These are phyloP conservation scores for Heliconius charithonia DNA, from an alignment of 2,888 invertebrate species.

Conservation along the genomic window DNA sequence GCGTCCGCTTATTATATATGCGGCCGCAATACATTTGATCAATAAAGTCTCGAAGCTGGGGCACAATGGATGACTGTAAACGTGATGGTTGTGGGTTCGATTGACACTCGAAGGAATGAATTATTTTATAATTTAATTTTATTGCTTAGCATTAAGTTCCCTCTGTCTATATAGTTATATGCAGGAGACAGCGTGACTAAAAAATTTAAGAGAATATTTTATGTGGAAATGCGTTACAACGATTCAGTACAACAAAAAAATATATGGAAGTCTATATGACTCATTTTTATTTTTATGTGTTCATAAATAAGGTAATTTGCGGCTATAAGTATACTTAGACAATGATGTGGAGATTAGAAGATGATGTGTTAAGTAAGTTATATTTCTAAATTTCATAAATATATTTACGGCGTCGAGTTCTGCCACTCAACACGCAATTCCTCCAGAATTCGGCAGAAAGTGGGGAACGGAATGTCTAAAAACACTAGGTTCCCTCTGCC, in stretches of 20 bases:
- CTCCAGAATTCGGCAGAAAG: no score
- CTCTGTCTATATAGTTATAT: neutral
- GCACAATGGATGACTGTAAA: neutral
- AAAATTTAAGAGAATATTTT: neutral
- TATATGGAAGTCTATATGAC: neutral
- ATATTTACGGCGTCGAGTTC: no score
- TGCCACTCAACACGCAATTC: no score
- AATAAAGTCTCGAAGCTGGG: neutral
- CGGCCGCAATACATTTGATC: slow-evolving; percentile 43
- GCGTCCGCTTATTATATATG: slow-evolving; percentile 35
- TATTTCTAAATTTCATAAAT: no score
- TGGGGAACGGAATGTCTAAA: no score
- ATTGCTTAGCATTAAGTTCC: no score
- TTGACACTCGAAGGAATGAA: neutral
- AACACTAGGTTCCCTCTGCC: no score
- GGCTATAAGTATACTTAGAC: neutral
- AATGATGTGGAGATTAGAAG: neutral
- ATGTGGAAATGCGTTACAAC: neutral
- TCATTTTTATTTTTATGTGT: neutral
- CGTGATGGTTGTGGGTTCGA: neutral
- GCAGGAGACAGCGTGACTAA: neutral
- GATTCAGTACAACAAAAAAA: neutral
- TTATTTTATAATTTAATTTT: no score
- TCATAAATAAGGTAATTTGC: slow-evolving; percentile 1
- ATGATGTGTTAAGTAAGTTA: neutral